Base-by-base conservation (phyloP, 2,888 invertebrate genomes). In the Campoplex nolae region DNA sequence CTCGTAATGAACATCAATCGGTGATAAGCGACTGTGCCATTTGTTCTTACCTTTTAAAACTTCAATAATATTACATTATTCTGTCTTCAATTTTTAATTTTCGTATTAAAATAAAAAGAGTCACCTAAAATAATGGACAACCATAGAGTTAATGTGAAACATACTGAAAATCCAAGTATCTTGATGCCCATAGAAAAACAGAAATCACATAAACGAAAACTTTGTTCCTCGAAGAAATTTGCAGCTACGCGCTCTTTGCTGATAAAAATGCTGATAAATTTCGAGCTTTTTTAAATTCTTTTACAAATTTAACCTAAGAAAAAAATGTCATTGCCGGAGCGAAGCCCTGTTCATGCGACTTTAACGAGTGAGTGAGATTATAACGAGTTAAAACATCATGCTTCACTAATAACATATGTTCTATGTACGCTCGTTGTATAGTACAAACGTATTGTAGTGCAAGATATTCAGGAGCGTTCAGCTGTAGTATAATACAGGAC, bases 381-480 rank as follows among this genome's bases (percentile, higher is more conserved):
- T 18, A 71, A 71, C 51, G 32, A 18, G 35, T 71, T 51, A 13
- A 71, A 71, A 71, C 48, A 51, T 32, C 32, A 18, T 68, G 42
- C 11, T 68, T 38, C n/a, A 38, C 38, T 42, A 23, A 68, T 42
- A 23, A 68, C 42, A 32, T n/a, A 18, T 28, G 13, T 9, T 73
- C n/a, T 73, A 48, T 18, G 18, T 16, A 48, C 32, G 16, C 23
- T 28, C 28, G 28, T 71, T 70, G 8, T 35, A 48, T 11, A 16
- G 28, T 28, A 23, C 38, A 54, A n/a, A 62, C n/a, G 51, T 48
- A 48, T 45, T 54, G 38, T 7, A 23, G 56, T 48, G 35, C 23
- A 62, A 73, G 74, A 84, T 75, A 82, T 87, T 84, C 78, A 58
- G 65, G 67, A 51, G 84, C 79, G 76, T 84, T 84, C 84, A 79